Evolutionary conservation across 2,797 vertebrate genomes (phyloP), one percentile per base, ranked within the genome.

Genomic region (Poliocrania exsul): DNA sequence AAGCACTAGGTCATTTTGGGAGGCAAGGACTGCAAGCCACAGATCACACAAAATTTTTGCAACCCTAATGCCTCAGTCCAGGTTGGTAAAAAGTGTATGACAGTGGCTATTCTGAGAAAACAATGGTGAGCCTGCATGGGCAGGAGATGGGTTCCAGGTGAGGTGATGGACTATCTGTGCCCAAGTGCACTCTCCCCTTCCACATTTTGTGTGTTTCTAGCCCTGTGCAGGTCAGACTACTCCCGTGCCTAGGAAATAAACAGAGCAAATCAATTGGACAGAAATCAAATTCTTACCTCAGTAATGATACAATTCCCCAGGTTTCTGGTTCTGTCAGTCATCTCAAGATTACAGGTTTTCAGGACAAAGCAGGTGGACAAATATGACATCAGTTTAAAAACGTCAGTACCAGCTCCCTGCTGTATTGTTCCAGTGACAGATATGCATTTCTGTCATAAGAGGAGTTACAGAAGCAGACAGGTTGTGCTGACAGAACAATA

Each of bases 271-370:
- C 0, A 82, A 70, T 5, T 47, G 66, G 37, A 70, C 58, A 81
- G 72, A 93, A 86, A 64, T 56, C 5, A 5, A 66, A 91, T 79
- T 60, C 62, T 88, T 90, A 54, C 49, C 66, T 86, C 51, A 20
- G 46, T 84, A 92, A 84, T 73, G 66, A 84, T 47, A 64, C 28
- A 64, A 13, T 84, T 93, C 80, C 87, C 78, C 31, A 21, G 70
- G 73, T 66, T 93, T 71, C 69, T 69, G 37, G 40, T 81, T 75
- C 80, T 94, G 89, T 81, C 92, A 90, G 77, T 93, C 89, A 90
- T 79, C 69, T 72, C 60, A 38, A 91, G 85, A 90, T 94, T 83
- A 90, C 79, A 95, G 75, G 79, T 94, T 96, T 92, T 78, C 90
- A 58, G 61, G 75, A 92, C 89, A 91, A 93, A 96, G 73, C 70